These are phyloP conservation scores for Parauchenoglanis ngamensis DNA, from an alignment of 2,797 vertebrate genomes.

Conservation along the genomic window DNA sequence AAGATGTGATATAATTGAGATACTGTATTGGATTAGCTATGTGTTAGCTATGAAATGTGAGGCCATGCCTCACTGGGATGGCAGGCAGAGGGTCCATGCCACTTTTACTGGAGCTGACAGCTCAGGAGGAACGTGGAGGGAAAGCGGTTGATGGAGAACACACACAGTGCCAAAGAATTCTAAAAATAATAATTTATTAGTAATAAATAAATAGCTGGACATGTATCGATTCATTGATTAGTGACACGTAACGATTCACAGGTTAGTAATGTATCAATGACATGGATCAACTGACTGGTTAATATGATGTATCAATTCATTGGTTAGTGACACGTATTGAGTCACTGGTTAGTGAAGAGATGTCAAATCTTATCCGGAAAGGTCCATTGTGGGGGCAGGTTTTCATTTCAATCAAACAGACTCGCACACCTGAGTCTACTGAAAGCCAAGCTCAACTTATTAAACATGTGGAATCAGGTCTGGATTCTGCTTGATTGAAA, in stretches of 20 bases:
- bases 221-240: not conserved
- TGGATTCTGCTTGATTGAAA: no score
- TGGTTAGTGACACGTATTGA: not conserved
- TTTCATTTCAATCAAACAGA: no score
- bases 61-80: not conserved
- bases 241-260: not conserved
- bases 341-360: no score
- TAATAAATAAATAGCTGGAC: not conserved
- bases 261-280: not conserved
- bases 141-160: not conserved
- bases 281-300: not conserved
- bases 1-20: not conserved
- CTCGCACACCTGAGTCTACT: no score
- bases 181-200: not conserved
- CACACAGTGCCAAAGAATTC: not conserved
- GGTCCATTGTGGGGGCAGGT: no score
- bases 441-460: no score
- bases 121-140: not conserved
- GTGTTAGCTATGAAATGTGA: not conserved
- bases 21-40: not conserved
- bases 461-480: no score
- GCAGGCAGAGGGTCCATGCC: not conserved
- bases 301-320: not conserved
- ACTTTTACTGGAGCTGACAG: not conserved
- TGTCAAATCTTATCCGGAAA: no score